Percentiles rank a stretch among this genome's conserved stretches.
Evolutionary conservation across 2,113 vertebrate genomes (phyloP).

Genomic region (Melanostigma gelatinosum): DNA sequence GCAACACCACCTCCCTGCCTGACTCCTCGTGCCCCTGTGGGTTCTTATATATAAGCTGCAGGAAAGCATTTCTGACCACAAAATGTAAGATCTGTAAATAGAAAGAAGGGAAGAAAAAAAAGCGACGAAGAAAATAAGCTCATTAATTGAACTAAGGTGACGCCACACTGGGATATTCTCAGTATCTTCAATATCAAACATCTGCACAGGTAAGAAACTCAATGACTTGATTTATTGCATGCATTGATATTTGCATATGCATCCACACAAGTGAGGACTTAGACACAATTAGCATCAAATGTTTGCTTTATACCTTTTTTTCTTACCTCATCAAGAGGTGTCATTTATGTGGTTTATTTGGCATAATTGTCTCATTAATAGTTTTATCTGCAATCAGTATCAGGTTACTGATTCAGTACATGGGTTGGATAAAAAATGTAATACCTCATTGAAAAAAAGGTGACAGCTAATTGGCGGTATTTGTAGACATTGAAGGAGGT

Average conservation of each 20-base stretch:
- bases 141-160: slow-evolving; percentile 24
- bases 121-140: neutral
- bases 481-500: neutral
- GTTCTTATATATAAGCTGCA: slow-evolving; percentile 21
- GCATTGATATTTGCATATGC: neutral
- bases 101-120: neutral
- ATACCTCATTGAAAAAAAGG: neutral
- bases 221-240: slow-evolving; percentile 14
- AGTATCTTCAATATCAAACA: slow-evolving; percentile 23
- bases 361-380: neutral
- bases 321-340: neutral
- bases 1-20: slow-evolving; percentile 36
- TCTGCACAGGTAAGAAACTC: slow-evolving; percentile 67
- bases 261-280: slow-evolving; percentile 2
- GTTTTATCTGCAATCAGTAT: neutral
- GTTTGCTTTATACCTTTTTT: neutral
- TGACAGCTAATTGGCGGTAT: slow-evolving; percentile 9
- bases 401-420: neutral
- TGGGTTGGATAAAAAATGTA: neutral
- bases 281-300: slow-evolving; percentile 9
- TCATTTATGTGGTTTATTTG: neutral
- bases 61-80: neutral
- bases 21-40: slow-evolving; percentile 40
- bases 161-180: slow-evolving; percentile 6
- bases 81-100: slow-evolving; percentile 9